Evolutionary conservation across 2,888 invertebrate genomes (phyloP).

Genomic region (Nephrotoma guestfalica): DNA sequence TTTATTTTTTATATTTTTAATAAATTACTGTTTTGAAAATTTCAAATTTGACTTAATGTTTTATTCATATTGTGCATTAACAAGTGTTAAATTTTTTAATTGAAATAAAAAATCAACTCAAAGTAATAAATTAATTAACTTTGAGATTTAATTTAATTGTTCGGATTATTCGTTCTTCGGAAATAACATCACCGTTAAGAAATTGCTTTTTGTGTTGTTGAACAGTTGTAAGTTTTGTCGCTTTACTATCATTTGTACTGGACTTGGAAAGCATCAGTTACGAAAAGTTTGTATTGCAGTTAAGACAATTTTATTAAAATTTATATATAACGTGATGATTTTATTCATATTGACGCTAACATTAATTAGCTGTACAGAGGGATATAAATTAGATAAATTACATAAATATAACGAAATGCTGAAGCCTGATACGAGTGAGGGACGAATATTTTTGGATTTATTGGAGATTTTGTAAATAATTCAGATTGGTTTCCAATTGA

Average conservation of each 20-base stretch:
- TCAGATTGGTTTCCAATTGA: slow-evolving; percentile 40
- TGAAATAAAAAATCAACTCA: too few species aligned
- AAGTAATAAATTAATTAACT: too few species aligned
- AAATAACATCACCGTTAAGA: too few species aligned
- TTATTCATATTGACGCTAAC: background rate
- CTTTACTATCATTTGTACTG: too few species aligned
- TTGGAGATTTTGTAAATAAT: slow-evolving; percentile 4
- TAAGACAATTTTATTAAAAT: background rate
- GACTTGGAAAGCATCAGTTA: background rate
- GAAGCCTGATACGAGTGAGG: background rate
- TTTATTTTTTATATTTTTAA: background rate
- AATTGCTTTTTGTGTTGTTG: too few species aligned
- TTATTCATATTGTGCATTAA: background rate
- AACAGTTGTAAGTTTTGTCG: too few species aligned
- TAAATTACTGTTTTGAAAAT: background rate
- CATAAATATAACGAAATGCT: background rate
- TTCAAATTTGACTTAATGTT: background rate
- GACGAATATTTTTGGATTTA: slow-evolving; percentile 7
- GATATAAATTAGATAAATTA: background rate
- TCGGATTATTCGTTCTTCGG: too few species aligned
- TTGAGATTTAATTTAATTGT: too few species aligned
- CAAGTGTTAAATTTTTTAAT: too few species aligned
- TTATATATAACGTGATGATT: background rate
- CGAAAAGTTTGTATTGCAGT: background rate
- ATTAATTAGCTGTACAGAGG: background rate